Evolutionary conservation across 2,113 vertebrate genomes (phyloP).

Genomic region (Mola mola): DNA sequence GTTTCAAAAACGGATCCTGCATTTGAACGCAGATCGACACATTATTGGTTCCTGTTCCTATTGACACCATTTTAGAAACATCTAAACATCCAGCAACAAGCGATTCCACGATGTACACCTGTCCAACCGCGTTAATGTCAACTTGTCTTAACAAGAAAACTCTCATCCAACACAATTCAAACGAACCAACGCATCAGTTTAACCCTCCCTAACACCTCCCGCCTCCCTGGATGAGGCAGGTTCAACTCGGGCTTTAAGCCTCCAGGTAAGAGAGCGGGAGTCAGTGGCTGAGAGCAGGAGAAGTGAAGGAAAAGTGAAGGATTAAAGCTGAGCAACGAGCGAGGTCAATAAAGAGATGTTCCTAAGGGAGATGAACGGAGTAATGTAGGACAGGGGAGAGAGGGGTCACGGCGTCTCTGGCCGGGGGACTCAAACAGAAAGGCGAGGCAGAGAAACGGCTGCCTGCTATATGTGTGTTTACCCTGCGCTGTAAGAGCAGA

Average conservation of each 20-base stretch:
- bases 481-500: constrained; percentile 54
- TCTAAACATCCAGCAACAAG: too few relatives aligned
- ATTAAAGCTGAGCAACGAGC: background rate
- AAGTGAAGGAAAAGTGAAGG: constrained; percentile 3
- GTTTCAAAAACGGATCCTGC: too few relatives aligned
- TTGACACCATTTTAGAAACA: too few relatives aligned
- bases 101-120: too few relatives aligned
- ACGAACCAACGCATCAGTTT: too few relatives aligned
- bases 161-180: too few relatives aligned
- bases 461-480: constrained; percentile 59
- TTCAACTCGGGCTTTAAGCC: constrained; percentile 1
- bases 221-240: background rate
- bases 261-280: background rate
- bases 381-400: constrained; percentile 6
- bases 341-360: constrained; percentile 1
- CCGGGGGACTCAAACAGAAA: constrained; percentile 47
- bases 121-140: too few relatives aligned
- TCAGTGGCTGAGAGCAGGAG: background rate
- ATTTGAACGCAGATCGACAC: too few relatives aligned
- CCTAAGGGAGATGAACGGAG: constrained; percentile 25
- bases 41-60: too few relatives aligned
- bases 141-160: too few relatives aligned
- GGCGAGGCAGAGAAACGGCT: constrained; percentile 29
- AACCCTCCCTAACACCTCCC: too few relatives aligned
- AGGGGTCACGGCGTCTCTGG: background rate